Percentiles rank a stretch among this genome's conserved stretches.
Evolutionary conservation across 2,888 invertebrate species (phyloP).

Genomic region (Drosophila birchii): DNA sequence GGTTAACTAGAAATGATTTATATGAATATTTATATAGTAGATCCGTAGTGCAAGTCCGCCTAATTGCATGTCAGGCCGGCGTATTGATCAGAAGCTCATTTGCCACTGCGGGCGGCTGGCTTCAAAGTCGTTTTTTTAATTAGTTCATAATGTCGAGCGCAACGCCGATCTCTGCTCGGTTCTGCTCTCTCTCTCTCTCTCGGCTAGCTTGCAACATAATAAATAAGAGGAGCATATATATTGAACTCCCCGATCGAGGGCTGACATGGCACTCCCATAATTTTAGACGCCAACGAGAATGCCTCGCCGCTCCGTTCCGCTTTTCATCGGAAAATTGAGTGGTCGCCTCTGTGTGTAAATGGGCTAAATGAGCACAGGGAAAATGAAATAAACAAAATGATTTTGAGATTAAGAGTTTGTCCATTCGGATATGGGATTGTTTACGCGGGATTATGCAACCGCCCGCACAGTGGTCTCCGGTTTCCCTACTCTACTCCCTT

Average conservation of each 20-base stretch:
- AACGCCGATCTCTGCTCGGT: slow-evolving; percentile 47
- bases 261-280: slow-evolving; percentile 42
- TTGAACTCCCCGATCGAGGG: slow-evolving; percentile 42
- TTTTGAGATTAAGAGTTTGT: slow-evolving; percentile 69
- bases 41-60: slow-evolving; percentile 52
- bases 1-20: slow-evolving; percentile 69
- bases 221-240: slow-evolving; percentile 42
- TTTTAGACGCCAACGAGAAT: slow-evolving; percentile 31
- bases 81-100: slow-evolving; percentile 64
- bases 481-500: slow-evolving; percentile 1
- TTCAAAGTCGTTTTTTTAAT: slow-evolving; percentile 75
- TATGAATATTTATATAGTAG: slow-evolving; percentile 15
- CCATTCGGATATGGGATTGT: slow-evolving; percentile 56
- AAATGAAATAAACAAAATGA: slow-evolving; percentile 73
- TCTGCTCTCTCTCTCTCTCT: slow-evolving; percentile 2
- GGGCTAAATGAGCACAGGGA: slow-evolving; percentile 66
- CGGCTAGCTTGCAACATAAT: slow-evolving; percentile 51
- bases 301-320: not conserved
- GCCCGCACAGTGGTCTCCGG: slow-evolving; percentile 67
- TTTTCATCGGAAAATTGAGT: slow-evolving; percentile 32
- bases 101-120: slow-evolving; percentile 50
- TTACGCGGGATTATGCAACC: slow-evolving; percentile 66
- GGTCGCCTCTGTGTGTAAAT: slow-evolving; percentile 50
- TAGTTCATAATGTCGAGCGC: slow-evolving; percentile 64
- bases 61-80: slow-evolving; percentile 66